Percentiles rank a stretch among this genome's conserved stretches.
Evolutionary conservation across 2,797 vertebrate species (phyloP).

Genomic region (Crenichthys baileyi): DNA sequence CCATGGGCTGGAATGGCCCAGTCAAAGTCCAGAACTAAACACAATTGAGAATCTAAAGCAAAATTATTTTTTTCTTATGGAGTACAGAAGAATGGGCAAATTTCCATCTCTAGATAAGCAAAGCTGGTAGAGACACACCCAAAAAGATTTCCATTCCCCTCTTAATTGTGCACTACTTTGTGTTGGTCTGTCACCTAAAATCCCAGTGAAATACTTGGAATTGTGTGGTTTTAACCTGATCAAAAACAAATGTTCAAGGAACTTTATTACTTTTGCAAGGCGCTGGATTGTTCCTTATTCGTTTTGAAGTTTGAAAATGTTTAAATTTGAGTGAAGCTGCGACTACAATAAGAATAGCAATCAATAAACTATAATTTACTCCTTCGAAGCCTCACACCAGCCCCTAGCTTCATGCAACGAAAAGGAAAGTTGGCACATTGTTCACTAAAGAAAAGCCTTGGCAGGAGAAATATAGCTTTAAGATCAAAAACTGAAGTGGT

Average conservation of each 20-base stretch:
- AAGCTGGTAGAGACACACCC: no score
- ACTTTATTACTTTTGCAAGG: background rate
- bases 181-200: background rate
- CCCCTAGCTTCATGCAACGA: background rate
- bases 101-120: no score
- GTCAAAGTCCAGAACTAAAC: background rate
- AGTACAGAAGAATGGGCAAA: background rate
- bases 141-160: background rate
- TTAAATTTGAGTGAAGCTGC: background rate
- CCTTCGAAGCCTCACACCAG: background rate
- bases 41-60: background rate
- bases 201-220: background rate
- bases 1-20: no score
- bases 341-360: no score
- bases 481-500: conserved; percentile 9
- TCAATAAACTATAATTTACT: background rate
- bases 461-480: background rate
- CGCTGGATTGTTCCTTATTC: background rate
- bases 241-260: background rate
- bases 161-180: background rate
- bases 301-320: background rate
- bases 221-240: background rate
- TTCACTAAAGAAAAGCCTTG: background rate
- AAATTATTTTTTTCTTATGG: no score
- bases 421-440: conserved; percentile 4